Evolutionary conservation across 1,140 invertebrate genomes (phyloP).

Genomic region (Tetraneura akinire): DNA sequence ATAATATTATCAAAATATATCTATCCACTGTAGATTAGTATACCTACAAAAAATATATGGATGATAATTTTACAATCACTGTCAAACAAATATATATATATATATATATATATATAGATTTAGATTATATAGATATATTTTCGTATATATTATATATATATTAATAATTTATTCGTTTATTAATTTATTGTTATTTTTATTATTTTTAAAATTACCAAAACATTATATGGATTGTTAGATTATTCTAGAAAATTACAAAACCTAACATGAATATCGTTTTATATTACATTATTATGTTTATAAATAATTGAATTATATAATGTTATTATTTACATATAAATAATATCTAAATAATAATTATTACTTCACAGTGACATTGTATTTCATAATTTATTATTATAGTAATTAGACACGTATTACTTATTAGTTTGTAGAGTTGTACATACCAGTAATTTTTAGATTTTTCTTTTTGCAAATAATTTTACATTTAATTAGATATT

Average conservation of each 20-base stretch:
- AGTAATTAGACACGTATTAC: not conserved
- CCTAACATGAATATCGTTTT: not conserved
- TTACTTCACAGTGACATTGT: too few relatives aligned
- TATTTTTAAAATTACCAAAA: not conserved
- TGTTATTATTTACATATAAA: too few relatives aligned
- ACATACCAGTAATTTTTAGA: slow-evolving; percentile 14
- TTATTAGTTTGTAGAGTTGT: not conserved
- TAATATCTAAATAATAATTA: not conserved
- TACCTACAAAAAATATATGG: too few relatives aligned
- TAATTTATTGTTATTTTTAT: not conserved
- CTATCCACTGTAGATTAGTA: too few relatives aligned
- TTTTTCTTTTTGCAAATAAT: not conserved
- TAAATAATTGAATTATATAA: too few relatives aligned
- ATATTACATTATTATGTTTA: too few relatives aligned
- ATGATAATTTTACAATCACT: too few relatives aligned
- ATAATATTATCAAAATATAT: not conserved
- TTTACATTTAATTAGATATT: slow-evolving; percentile 1
- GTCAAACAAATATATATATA: too few relatives aligned
- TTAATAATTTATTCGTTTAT: not conserved
- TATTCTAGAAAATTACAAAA: not conserved
- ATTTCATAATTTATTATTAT: too few relatives aligned
- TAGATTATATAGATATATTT: too few relatives aligned
- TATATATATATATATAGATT: too few relatives aligned
- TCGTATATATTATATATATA: too few relatives aligned
- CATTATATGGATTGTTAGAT: not conserved